A percentile compares a stretch with the other conserved stretches of the same genome.
Evolutionary conservation across 2,797 vertebrate species (phyloP).

Genomic region (Amniataba percoides): DNA sequence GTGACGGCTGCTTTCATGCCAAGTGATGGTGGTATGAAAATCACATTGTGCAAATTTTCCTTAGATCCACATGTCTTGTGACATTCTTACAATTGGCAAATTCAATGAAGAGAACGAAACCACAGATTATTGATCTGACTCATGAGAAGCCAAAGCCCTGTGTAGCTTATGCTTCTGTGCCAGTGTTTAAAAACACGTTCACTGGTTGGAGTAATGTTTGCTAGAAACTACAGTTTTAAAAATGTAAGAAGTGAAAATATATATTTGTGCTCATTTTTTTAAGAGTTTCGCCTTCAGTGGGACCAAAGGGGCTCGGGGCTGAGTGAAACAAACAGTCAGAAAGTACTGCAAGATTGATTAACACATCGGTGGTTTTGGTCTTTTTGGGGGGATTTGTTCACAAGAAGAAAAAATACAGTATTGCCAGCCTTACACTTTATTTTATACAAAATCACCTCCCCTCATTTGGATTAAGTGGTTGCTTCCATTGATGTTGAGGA

Average conservation of each 20-base stretch:
- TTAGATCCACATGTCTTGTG: not conserved
- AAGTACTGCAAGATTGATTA: not conserved
- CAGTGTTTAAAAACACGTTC: not conserved
- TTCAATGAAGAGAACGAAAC: constrained; percentile 8
- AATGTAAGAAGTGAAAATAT: not conserved
- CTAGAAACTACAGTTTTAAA: constrained; percentile 12
- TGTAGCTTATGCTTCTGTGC: constrained; percentile 7
- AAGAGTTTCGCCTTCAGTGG: not conserved
- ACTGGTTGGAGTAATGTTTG: constrained; percentile 23
- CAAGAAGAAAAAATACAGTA: not conserved
- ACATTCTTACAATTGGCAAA: not conserved
- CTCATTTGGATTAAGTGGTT: not conserved
- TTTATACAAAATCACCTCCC: not conserved
- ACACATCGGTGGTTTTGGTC: not conserved
- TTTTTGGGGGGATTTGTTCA: constrained; percentile 15
- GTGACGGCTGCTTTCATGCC: not conserved
- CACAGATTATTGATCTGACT: not conserved
- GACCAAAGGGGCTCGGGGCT: not conserved
- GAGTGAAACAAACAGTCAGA: not conserved
- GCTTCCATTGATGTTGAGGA: not conserved
- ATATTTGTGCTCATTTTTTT: constrained; percentile 3
- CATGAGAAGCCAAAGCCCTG: constrained; percentile 11
- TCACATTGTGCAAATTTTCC: not conserved
- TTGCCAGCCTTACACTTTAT: constrained; percentile 1
- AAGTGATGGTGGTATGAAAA: not conserved